Evolutionary conservation across 2,888 invertebrate genomes (phyloP).

Genomic region (Pollenia labialis): DNA sequence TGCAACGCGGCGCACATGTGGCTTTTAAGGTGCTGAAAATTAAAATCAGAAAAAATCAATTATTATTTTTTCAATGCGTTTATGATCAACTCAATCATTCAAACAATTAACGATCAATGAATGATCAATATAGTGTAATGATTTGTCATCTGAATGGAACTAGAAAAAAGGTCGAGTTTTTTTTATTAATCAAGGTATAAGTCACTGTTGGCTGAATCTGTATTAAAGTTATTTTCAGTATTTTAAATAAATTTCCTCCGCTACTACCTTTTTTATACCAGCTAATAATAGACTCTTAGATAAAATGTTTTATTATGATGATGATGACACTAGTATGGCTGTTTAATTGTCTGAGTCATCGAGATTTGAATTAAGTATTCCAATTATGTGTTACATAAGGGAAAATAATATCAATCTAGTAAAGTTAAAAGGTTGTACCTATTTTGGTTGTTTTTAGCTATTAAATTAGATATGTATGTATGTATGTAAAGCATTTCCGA

Average conservation of each 20-base stretch:
- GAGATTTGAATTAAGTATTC: slow-evolving; percentile 41
- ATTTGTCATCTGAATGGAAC: neutral
- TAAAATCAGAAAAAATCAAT: slow-evolving; percentile 24
- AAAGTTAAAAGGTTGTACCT: slow-evolving; percentile 26
- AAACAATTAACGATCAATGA: slow-evolving; percentile 16
- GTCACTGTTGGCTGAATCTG: slow-evolving; percentile 11
- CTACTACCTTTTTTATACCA: slow-evolving; percentile 6
- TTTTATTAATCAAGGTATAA: slow-evolving; percentile 17
- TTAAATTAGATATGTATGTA: too few species aligned
- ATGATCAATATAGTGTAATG: slow-evolving; percentile 1
- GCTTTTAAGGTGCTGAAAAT: slow-evolving; percentile 28
- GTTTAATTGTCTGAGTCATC: slow-evolving; percentile 60
- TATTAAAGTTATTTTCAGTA: neutral
- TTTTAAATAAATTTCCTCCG: slow-evolving; percentile 32
- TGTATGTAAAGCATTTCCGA: neutral
- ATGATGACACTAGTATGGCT: slow-evolving; percentile 40
- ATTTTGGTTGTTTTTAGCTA: neutral
- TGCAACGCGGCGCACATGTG: slow-evolving; percentile 23
- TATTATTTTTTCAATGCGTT: slow-evolving; percentile 27
- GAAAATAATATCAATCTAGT: neutral
- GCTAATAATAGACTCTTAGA: slow-evolving; percentile 21
- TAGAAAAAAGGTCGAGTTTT: neutral
- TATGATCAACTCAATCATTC: slow-evolving; percentile 48
- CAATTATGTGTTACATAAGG: slow-evolving; percentile 10
- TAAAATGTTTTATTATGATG: slow-evolving; percentile 20